Base-by-base conservation (phyloP, 2,888 invertebrate species). In the Acanthococcus lagerstroemiae region DNA sequence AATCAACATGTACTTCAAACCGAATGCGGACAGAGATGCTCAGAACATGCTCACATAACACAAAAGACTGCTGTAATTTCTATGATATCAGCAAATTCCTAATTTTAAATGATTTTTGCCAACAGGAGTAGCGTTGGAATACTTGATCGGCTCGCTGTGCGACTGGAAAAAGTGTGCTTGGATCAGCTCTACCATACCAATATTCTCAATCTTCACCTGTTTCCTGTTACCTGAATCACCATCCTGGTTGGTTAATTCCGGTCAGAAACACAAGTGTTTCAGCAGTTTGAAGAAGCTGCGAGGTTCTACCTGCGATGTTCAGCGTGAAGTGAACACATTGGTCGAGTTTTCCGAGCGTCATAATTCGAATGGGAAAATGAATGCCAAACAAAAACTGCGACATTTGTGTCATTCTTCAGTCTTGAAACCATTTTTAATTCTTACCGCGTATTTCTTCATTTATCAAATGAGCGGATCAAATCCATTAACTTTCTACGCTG, bases 381-480 rank as follows among this genome's bases (percentile, higher is more conserved):
- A 70, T 1, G 60, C 65, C 24, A 69, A 67, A 17, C 81, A 84
- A 71, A 81, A 80, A 12, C 66, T 83, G 3, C 76, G 77, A 48
- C 83, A 83, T 0, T 69, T 85, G 1, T n/a, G 83, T 9, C 78
- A 81, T 0, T 84, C 84, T 0, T 83, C 83, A 6, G 79, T 84
- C 0, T 72, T 84, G 55, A 85, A 83, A 70, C 85, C 85, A 0
- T 85, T 84, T 71, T 75, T 78, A 0, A 80, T 85, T 55, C 75
- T 85, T 1, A 80, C 82, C 2, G 70, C 83, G 0, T 85, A 85
- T 73, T 85, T 85, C 75, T 78, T 84, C 72, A 82, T 85, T 58
- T 85, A 85, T 73, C 85, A 85, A 72, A 85, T 84, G 80, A 83
- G 84, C 60, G 85, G 85, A 0, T 83, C 85, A 12, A 85, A 85